phyloP scores from a whole-genome alignment of 2,113 vertebrate genomes.

The Rhabdornis inornatus region DNA sequence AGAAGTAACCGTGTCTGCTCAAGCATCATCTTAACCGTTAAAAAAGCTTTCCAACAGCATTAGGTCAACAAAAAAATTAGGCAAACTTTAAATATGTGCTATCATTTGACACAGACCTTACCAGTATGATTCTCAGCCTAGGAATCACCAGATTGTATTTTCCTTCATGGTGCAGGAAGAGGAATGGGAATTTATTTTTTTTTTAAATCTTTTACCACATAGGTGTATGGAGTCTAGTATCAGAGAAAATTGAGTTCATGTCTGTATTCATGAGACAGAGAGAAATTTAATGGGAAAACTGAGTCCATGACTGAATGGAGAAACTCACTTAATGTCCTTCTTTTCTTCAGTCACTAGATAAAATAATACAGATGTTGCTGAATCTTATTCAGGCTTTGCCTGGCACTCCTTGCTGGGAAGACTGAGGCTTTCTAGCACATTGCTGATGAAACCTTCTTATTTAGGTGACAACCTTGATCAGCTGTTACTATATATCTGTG shows the following conservation, averaged over 20 bases:
- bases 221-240: background rate
- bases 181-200: background rate
- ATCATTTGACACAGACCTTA: background rate
- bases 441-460: background rate
- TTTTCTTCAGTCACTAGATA: background rate
- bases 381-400: background rate
- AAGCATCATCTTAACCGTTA: background rate
- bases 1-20: background rate
- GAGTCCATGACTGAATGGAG: background rate
- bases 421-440: background rate
- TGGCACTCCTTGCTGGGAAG: background rate
- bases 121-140: background rate
- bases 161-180: background rate
- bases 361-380: background rate
- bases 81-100: background rate
- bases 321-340: background rate
- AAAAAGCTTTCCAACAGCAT: background rate
- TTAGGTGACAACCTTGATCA: background rate
- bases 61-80: background rate
- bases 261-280: background rate
- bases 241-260: background rate
- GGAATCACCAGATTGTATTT: background rate
- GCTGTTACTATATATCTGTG: background rate
- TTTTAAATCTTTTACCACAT: background rate
- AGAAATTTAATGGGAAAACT: background rate